Percentiles rank a stretch among this genome's conserved stretches.
Conservation (phyloP, 1,140 invertebrate species). For the Caenorhabditis briggsae region DNA sequence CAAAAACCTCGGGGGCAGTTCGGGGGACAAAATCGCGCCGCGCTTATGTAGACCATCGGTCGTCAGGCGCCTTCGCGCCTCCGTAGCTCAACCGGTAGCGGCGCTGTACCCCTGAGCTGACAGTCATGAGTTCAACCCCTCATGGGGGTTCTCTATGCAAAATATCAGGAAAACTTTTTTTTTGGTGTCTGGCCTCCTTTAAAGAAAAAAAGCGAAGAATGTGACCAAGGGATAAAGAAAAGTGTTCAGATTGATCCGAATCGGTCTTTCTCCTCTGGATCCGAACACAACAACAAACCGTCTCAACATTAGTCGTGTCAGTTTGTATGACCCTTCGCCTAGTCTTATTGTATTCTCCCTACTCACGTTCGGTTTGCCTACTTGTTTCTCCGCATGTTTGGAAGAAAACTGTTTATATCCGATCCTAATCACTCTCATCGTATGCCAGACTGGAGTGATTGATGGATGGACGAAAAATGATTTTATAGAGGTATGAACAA, state of each 20-base stretch:
- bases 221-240: no score
- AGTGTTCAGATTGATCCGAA: slow-evolving; percentile 22
- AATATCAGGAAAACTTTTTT: no score
- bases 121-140: no score
- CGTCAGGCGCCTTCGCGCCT: no score
- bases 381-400: slow-evolving; percentile 52
- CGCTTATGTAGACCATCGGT: no score
- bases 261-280: slow-evolving; percentile 9
- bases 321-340: slow-evolving; percentile 45
- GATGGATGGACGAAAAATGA: background rate
- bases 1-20: no score
- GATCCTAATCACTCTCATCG: slow-evolving; percentile 28
- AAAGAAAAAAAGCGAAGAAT: background rate
- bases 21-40: no score
- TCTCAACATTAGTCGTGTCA: slow-evolving; percentile 30
- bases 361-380: background rate
- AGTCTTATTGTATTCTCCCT: background rate
- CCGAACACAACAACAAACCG: slow-evolving; percentile 41
- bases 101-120: no score
- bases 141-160: no score
- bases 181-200: no score
- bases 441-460: slow-evolving; percentile 24
- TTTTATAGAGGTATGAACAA: background rate
- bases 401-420: slow-evolving; percentile 52
- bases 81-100: no score